Base-by-base conservation (phyloP, 1,140 invertebrate species). In the Helicoverpa armigera region DNA sequence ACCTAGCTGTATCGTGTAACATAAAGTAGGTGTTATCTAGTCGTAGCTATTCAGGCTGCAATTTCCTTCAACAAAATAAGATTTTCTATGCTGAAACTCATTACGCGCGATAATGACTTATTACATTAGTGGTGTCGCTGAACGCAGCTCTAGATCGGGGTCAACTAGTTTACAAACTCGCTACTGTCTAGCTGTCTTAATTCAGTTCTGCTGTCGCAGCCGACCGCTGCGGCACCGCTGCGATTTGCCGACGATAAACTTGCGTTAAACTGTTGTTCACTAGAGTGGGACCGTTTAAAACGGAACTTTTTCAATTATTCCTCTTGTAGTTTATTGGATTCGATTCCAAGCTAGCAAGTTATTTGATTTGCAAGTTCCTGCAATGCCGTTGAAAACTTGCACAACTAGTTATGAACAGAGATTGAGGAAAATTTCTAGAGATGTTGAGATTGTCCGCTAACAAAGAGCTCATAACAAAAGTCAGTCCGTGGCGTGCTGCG, bases 251-350 rank as follows among this genome's bases (percentile, higher is more conserved):
- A 61, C 84, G 80, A 85, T 83, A 85, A 85, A 83, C 84, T 85
- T 80, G 63, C 61, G 77, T 69, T 81, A 81, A 85, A 86, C 85
- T 81, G 77, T 83, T 79, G 67, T 80, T 80, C 83, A 72, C 77
- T 58, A 60, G 18, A 72, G 69, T 54, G 12, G 18, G 43, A 77
- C 69, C 82, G 80, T 81, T 85, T 85, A 81, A 83, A 85, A 83
- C 73, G 16, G 23, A 85, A 85, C 79, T 87, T 85, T 87, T 84
- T 83, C 86, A 84, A 87, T 87, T 87, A 85, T 82, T 73, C 81
- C 76, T 72, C 61, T 78, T 76, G 16, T 83, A 82, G 43, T 82
- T 79, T 82, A 84, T 86, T 81, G 67, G 65, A 81, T 84, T 81
- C 82, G 70, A 86, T 84, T 82, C 65, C 69, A 75, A 76, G 61